These are phyloP conservation scores for Zaprionus bogoriensis DNA, from an alignment of 2,888 invertebrate genomes.

Conservation along the genomic window DNA sequence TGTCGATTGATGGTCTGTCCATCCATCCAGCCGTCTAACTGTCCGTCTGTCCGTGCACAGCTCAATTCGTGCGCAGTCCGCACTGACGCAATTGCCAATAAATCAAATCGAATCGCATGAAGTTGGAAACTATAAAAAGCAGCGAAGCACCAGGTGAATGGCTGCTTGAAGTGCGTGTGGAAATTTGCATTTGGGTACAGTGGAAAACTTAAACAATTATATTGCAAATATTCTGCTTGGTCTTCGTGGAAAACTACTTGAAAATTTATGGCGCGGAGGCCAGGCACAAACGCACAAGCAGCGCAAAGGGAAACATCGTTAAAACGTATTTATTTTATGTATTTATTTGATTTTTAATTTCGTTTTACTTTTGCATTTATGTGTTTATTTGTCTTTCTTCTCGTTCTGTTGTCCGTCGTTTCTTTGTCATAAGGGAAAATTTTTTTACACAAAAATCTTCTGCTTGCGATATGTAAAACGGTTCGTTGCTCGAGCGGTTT, in stretches of 20 bases:
- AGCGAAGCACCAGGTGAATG: conserved; percentile 22
- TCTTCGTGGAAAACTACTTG: conserved; percentile 63
- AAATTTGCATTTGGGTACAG: conserved; percentile 27
- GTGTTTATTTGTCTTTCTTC: conserved; percentile 1
- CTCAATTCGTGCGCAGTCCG: conserved; percentile 23
- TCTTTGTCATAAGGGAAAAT: conserved; percentile 66
- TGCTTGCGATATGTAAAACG: conserved; percentile 16
- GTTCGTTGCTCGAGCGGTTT: conserved; percentile 23
- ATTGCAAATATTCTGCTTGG: neutral
- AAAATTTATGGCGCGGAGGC: conserved; percentile 48
- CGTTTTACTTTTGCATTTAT: conserved; percentile 28
- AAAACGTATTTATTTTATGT: conserved; percentile 32
- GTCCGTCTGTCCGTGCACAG: conserved; percentile 11
- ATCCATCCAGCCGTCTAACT: conserved; percentile 7
- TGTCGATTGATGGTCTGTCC: conserved; percentile 44
- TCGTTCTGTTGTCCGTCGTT: conserved; percentile 14
- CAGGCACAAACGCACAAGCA: conserved; percentile 14
- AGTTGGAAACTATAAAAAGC: conserved; percentile 47
- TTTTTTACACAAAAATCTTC: conserved; percentile 39
- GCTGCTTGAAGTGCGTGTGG: conserved; percentile 13
- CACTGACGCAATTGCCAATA: conserved; percentile 60
- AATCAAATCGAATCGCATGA: conserved; percentile 52
- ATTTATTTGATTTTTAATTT: conserved; percentile 60
- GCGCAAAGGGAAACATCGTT: conserved; percentile 20
- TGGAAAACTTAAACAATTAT: conserved; percentile 34